A percentile compares a stretch with the other conserved stretches of the same genome.
phyloP scores from a whole-genome alignment of 2,113 vertebrate species.

The human region GRCh38 chr6:133218501-133219000 shows the following conservation, averaged over 20 bases:
- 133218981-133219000: not conserved
- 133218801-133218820: not conserved
- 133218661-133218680: not conserved
- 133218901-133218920: not conserved
- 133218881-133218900: not conserved
- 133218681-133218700: conserved; percentile 12
- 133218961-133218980: not conserved
- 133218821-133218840: not conserved
- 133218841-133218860: not conserved
- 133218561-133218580: not conserved
- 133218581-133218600: not conserved
- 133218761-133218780: not conserved
- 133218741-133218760: not conserved
- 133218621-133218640: conserved; percentile 25
- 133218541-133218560: not conserved
- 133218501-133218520: not conserved
- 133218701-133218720: not conserved
- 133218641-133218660: not conserved
- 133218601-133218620: not conserved
- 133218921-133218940: not conserved
- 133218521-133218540: not conserved
- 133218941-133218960: not conserved
- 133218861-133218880: not conserved
- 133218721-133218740: conserved; percentile 12
- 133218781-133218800: not conserved